phyloP scores from a whole-genome alignment of 1,140 invertebrate genomes.

The Rhopalosiphum maidis region DNA sequence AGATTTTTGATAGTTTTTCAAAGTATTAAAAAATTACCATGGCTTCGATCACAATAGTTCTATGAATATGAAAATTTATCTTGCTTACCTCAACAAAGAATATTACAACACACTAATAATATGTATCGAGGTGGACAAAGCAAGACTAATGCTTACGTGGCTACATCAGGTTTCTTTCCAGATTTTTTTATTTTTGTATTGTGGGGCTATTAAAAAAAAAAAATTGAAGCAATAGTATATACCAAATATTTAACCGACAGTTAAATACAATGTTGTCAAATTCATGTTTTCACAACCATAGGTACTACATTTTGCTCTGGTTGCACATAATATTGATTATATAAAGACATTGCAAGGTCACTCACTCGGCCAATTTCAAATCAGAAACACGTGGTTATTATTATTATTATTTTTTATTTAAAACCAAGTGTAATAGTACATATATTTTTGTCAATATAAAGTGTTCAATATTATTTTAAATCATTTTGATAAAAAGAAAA shows the following conservation, averaged over 20 bases:
- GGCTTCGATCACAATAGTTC: neutral
- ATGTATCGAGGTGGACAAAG: neutral
- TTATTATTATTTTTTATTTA: neutral
- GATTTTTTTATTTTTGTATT: neutral
- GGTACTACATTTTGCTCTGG: neutral
- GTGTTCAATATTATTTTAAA: neutral
- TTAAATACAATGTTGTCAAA: neutral
- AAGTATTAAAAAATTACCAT: too few species aligned
- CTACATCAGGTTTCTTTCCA: neutral
- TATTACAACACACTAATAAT: neutral
- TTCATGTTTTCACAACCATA: neutral
- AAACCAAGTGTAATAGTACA: neutral
- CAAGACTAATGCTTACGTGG: neutral
- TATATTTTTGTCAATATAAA: neutral
- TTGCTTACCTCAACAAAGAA: neutral
- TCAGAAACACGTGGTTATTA: neutral
- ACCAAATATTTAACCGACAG: neutral
- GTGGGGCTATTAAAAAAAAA: neutral
- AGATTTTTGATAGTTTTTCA: too few species aligned
- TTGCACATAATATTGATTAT: neutral
- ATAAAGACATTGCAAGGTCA: neutral
- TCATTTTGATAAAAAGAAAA: neutral
- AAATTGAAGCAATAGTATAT: neutral
- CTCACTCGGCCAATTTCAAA: neutral
- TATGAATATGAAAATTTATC: neutral